Percentiles rank a stretch among this genome's conserved stretches.
phyloP scores from a whole-genome alignment of 1,140 invertebrate species.

The Glomeris maerens region DNA sequence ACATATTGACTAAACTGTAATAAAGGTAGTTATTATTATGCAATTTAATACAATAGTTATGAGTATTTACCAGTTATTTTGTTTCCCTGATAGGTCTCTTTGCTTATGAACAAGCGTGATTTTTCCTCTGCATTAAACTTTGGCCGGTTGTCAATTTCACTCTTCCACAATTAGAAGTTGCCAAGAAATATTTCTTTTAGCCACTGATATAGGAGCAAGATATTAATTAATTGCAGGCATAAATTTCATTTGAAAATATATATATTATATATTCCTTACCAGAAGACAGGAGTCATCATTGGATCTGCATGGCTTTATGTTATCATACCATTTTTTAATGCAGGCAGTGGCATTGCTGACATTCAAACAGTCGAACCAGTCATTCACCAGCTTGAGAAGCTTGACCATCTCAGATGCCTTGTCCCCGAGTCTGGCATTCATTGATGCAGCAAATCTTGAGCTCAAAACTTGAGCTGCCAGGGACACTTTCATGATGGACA shows the following conservation, averaged over 20 bases:
- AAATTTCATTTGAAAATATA: not conserved
- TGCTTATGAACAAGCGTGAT: not conserved
- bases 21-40: not conserved
- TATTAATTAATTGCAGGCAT: not conserved
- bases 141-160: not conserved
- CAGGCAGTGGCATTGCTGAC: not conserved
- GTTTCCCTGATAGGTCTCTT: not conserved
- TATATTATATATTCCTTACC: not conserved
- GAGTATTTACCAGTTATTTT: not conserved
- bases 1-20: not conserved
- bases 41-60: too few species aligned
- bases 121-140: not conserved
- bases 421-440: not conserved
- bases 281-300: not conserved
- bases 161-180: not conserved
- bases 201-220: not conserved
- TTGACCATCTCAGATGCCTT: not conserved
- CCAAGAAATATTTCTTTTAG: not conserved
- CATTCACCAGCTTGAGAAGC: not conserved
- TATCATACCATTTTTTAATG: not conserved
- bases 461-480: constrained; percentile 4
- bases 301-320: not conserved
- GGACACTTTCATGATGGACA: not conserved
- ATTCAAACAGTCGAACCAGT: constrained; percentile 4
- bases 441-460: not conserved